A percentile compares a stretch with the other conserved stretches of the same genome.
Conservation (phyloP, 2,888 invertebrate genomes). For the Rhagophthalmus giganteus region DNA sequence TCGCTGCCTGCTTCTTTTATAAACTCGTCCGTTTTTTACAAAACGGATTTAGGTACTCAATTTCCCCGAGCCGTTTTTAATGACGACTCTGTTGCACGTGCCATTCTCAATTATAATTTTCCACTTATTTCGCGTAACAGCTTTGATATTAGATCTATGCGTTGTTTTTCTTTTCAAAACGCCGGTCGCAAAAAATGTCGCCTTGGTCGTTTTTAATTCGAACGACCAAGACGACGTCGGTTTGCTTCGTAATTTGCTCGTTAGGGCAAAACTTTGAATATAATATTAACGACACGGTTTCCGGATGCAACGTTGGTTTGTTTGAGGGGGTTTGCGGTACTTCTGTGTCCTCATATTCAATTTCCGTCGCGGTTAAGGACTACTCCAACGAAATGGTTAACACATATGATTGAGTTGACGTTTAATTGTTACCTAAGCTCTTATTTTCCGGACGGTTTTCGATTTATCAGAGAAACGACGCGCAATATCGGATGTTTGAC, state of each 20-base stretch:
- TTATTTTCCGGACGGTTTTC: slow-evolving; percentile 14
- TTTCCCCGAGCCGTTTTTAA: slow-evolving; percentile 36
- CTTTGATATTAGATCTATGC: too few species aligned
- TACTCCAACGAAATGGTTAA: slow-evolving; percentile 35
- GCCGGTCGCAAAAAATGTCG: too few species aligned
- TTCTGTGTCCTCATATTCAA: slow-evolving; percentile 37
- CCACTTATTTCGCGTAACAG: not conserved
- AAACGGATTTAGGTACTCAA: slow-evolving; percentile 41
- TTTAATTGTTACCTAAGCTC: slow-evolving; percentile 22
- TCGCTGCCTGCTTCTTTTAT: slow-evolving; percentile 48
- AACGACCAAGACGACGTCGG: not conserved
- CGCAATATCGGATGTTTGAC: slow-evolving; percentile 1
- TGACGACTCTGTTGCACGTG: slow-evolving; percentile 30
- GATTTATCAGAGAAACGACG: too few species aligned
- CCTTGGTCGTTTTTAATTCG: too few species aligned
- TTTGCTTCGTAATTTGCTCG: too few species aligned
- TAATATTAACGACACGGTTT: not conserved
- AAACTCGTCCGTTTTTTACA: slow-evolving; percentile 41
- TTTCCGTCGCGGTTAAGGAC: slow-evolving; percentile 37
- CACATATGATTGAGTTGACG: slow-evolving; percentile 35
- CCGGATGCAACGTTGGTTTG: slow-evolving; percentile 28
- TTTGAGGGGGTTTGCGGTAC: slow-evolving; percentile 38
- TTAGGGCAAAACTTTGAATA: not conserved
- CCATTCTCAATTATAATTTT: slow-evolving; percentile 1
- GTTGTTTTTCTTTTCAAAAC: too few species aligned